These are phyloP conservation scores for Aphelocoma coerulescens DNA, from an alignment of 2,113 vertebrate species.

Conservation along the genomic window DNA sequence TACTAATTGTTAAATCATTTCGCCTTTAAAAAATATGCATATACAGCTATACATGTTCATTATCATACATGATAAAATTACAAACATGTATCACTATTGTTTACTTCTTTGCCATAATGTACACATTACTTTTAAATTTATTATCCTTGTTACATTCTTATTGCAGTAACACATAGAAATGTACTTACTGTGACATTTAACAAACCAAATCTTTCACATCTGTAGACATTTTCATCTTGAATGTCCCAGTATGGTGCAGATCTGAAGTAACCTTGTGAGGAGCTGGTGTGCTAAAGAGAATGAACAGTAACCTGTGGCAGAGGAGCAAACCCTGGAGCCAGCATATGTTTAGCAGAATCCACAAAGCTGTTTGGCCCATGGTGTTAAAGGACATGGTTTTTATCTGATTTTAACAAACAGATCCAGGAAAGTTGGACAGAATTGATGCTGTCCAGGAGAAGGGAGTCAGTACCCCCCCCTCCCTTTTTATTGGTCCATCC, in stretches of 20 bases:
- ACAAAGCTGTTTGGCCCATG: neutral
- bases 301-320: neutral
- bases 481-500: neutral
- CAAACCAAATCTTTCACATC: neutral
- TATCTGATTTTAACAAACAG: neutral
- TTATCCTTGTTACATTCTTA: neutral
- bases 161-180: neutral
- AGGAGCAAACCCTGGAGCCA: neutral
- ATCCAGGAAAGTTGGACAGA: neutral
- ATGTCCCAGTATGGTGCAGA: neutral
- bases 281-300: neutral
- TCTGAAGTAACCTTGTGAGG: neutral
- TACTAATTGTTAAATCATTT: neutral
- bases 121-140: neutral
- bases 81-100: no score
- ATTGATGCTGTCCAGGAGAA: neutral
- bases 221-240: neutral
- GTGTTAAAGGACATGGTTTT: neutral
- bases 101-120: neutral
- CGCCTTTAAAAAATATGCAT: neutral
- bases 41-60: neutral
- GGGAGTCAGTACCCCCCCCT: accelerated
- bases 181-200: neutral
- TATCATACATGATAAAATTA: neutral
- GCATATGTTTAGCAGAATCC: neutral